phyloP scores from a whole-genome alignment of 2,888 invertebrate genomes.

The Netelia melanura region DNA sequence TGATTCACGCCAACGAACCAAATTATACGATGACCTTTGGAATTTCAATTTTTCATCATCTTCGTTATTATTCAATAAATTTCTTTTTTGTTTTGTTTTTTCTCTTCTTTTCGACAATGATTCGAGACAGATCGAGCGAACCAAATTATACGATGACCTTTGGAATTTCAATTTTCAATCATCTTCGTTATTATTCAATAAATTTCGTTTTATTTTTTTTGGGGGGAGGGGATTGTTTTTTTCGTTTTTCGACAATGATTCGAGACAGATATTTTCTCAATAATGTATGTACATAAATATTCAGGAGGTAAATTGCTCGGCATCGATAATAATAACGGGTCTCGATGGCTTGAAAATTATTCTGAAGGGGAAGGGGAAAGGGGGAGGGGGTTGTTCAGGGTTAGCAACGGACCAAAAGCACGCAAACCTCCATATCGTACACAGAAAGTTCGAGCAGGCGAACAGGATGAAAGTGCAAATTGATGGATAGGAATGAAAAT shows the following conservation, averaged over 20 bases:
- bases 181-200: too few relatives aligned
- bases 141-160: too few relatives aligned
- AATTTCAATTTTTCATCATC: too few relatives aligned
- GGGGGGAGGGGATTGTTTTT: not conserved
- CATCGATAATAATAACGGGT: not conserved
- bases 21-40: too few relatives aligned
- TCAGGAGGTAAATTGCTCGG: not conserved
- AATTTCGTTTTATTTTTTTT: not conserved
- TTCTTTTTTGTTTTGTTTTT: too few relatives aligned
- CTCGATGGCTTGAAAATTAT: not conserved
- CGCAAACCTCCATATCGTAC: not conserved
- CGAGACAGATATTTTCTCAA: not conserved
- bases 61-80: too few relatives aligned
- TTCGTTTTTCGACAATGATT: not conserved
- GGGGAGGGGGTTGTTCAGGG: not conserved
- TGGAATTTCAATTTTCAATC: too few relatives aligned
- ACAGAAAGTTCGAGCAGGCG: not conserved
- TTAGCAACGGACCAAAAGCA: not conserved
- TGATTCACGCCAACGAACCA: too few relatives aligned
- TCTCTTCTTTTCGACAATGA: too few relatives aligned
- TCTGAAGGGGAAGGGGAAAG: not conserved
- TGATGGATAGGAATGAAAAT: slow-evolving; percentile 19
- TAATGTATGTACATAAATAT: not conserved
- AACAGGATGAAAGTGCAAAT: slow-evolving; percentile 40
- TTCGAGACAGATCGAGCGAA: too few relatives aligned